These are phyloP conservation scores for Thermophis baileyi DNA, from an alignment of 2,113 vertebrate species.

Conservation along the genomic window DNA sequence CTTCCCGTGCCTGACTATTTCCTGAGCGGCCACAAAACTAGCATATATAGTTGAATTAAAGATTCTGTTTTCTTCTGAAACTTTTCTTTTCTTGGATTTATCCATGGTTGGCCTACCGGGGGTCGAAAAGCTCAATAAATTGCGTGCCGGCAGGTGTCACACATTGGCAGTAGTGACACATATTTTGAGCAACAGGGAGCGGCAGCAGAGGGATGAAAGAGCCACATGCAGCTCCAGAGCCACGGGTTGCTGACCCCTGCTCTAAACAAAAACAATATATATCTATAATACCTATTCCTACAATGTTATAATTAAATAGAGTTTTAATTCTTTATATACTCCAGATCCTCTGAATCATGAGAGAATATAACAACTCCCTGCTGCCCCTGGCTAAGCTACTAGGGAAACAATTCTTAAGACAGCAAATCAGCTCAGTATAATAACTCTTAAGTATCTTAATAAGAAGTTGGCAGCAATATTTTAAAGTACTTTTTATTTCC, in stretches of 20 bases:
- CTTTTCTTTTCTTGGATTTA: no score
- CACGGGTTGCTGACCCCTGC: not conserved
- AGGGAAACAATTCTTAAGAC: not conserved
- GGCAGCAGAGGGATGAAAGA: no score
- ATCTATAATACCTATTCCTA: not conserved
- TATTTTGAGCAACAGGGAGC: no score
- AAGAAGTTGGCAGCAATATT: not conserved
- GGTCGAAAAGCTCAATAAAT: no score
- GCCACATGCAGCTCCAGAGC: no score
- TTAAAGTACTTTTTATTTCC: not conserved
- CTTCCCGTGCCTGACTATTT: no score
- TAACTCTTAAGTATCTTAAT: not conserved
- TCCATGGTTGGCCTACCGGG: no score
- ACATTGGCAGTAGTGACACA: no score
- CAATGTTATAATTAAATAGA: not conserved
- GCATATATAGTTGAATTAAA: no score
- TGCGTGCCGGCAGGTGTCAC: no score
- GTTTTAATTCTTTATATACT: not conserved
- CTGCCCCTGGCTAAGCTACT: not conserved
- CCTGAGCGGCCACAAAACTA: no score
- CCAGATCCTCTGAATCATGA: not conserved
- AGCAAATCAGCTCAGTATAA: not conserved
- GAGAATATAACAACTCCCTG: not conserved
- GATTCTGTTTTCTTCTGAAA: no score
- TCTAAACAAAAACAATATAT: not conserved